Percentiles rank a stretch among this genome's conserved stretches.
These are phyloP conservation scores for Neopelma chrysocephalum DNA, from an alignment of 2,797 vertebrate species.

Conservation along the genomic window DNA sequence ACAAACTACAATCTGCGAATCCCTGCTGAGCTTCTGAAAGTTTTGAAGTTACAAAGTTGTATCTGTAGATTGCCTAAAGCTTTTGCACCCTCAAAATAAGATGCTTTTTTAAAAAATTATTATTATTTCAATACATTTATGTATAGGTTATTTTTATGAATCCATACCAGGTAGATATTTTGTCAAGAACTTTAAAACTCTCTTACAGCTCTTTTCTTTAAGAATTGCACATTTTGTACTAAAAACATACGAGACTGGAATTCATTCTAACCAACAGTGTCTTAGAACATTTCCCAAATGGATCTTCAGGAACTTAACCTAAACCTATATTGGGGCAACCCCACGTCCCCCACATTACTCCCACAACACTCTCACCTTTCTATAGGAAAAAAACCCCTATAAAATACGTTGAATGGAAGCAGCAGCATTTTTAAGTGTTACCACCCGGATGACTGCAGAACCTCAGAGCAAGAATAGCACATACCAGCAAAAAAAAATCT, in stretches of 20 bases:
- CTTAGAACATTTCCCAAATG: not conserved
- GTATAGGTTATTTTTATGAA: not conserved
- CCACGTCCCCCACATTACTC: accelerated
- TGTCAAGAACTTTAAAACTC: not conserved
- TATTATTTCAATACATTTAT: not conserved
- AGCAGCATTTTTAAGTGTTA: not conserved
- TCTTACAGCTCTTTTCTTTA: not conserved
- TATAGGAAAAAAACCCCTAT: accelerated
- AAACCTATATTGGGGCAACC: accelerated
- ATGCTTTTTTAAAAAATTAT: not conserved
- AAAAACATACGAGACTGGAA: not conserved
- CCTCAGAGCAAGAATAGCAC: not conserved
- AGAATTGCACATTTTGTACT: not conserved
- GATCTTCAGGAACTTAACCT: not conserved
- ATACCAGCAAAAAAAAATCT: not conserved
- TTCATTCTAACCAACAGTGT: not conserved
- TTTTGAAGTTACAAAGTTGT: not conserved
- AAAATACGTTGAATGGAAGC: not conserved
- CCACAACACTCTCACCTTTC: not conserved
- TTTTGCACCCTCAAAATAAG: not conserved
- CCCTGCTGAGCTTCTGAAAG: not conserved
- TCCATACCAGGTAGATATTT: not conserved
- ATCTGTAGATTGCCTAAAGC: not conserved
- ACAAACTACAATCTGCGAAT: not conserved
- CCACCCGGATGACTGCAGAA: not conserved